Base-by-base conservation (phyloP, 2,888 invertebrate species). In the Eilema sororculum region DNA sequence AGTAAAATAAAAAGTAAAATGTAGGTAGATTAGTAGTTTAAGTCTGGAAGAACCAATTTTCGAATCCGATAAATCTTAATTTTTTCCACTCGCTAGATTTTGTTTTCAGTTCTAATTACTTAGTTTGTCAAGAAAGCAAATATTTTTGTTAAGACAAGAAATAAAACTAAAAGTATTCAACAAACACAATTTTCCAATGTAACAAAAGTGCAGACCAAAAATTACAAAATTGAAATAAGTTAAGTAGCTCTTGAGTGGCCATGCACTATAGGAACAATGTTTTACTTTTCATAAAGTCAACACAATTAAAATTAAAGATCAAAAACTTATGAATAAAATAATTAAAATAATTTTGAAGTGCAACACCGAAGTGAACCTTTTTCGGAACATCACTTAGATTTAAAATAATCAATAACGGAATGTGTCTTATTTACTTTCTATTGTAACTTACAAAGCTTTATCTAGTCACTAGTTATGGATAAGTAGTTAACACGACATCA, bases 401-500 rank as follows among this genome's bases (percentile, higher is more conserved):
- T 80, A 80, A 81, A 81, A 80, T 84, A 83, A 83, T 78, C 71
- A 76, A 78, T 80, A 86, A 83, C 79, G 86, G 88, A 88, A 87
- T 85, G 84, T 79, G 73, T 84, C 84, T 76, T 85, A 83, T 82
- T 79, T 76, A 82, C 61, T 78, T 75, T 79, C 74, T 85, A 86
- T 85, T 82, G 85, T 84, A 89, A 89, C 90, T 90, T 91, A 92
- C 83, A 88, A 82, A 92, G 90, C 91, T 84, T 87, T 84, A 86
- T 83, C 84, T 87, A 84, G 77, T 70, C 66, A 80, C 87, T 90
- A 87, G 80, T 85, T 87, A 87, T 86, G 84, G 86, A 77, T 85
- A 86, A 87, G 83, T 87, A 84, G 74, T 81, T 87, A 91, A 90
- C 89, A 93, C 91, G 87, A 94, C 93, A 94, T 94, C 91, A 85